phyloP scores from a whole-genome alignment of 2,888 invertebrate genomes.

The Ametastegia equiseti region DNA sequence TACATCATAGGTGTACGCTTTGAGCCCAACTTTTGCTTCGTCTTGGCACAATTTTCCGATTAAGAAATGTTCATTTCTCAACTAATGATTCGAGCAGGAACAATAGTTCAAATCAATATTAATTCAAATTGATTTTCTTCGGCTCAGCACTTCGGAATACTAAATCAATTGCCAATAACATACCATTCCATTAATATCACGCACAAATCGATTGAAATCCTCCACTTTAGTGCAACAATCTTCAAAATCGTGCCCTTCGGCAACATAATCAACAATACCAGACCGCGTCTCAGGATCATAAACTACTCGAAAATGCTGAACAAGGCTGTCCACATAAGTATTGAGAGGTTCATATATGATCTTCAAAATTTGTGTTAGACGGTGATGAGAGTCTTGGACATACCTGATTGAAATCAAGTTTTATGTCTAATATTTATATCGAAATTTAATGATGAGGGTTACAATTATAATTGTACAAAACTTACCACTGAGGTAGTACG shows the following conservation, averaged over 20 bases:
- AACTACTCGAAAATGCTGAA: slow-evolving; percentile 79
- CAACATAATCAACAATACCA: slow-evolving; percentile 77
- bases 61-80: slow-evolving; percentile 81
- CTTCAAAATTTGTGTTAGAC: slow-evolving; percentile 78
- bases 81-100: not conserved
- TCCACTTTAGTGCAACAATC: slow-evolving; percentile 64
- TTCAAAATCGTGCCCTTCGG: slow-evolving; percentile 75
- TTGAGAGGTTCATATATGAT: slow-evolving; percentile 79
- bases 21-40: slow-evolving; percentile 81
- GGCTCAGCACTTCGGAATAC: not conserved
- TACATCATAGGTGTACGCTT: slow-evolving; percentile 79
- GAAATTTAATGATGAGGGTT: not conserved
- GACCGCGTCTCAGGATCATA: slow-evolving; percentile 77
- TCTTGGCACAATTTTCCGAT: slow-evolving; percentile 82
- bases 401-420: slow-evolving; percentile 53
- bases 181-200: slow-evolving; percentile 68
- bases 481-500: slow-evolving; percentile 55
- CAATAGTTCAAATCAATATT: too few species aligned
- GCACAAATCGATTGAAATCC: slow-evolving; percentile 63
- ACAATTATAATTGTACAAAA: not conserved
- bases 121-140: not conserved
- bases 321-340: slow-evolving; percentile 78
- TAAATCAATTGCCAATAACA: slow-evolving; percentile 21
- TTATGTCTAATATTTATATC: not conserved
- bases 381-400: slow-evolving; percentile 76